Percentiles rank a stretch among this genome's conserved stretches.
phyloP scores from a whole-genome alignment of 2,888 invertebrate genomes.

The Cephus pulcher region DNA sequence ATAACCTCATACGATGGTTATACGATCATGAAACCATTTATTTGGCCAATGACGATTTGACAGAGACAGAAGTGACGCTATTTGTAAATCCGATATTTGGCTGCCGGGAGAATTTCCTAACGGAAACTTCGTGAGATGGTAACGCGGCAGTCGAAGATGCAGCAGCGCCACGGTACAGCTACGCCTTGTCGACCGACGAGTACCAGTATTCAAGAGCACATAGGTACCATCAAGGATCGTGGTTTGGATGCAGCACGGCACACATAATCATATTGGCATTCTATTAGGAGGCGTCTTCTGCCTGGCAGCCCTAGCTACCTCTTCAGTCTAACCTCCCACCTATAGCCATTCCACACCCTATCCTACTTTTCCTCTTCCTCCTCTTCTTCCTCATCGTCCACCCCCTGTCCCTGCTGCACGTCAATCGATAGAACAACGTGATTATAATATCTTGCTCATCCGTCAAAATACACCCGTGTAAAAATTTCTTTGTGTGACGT shows the following conservation, averaged over 20 bases:
- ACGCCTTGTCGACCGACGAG: not conserved
- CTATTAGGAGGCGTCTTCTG: conserved; percentile 54
- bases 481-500: not conserved
- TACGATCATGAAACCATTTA: not conserved
- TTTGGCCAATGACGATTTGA: not conserved
- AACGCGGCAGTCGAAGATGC: not conserved
- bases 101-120: not conserved
- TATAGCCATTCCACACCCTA: conserved; percentile 14
- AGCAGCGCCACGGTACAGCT: not conserved
- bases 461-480: conserved; percentile 31
- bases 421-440: conserved; percentile 53
- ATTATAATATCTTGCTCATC: conserved; percentile 49
- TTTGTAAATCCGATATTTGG: not conserved
- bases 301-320: conserved; percentile 31
- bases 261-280: conserved; percentile 61
- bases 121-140: not conserved
- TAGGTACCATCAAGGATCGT: conserved; percentile 35
- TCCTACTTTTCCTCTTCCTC: conserved; percentile 8
- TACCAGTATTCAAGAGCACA: conserved; percentile 21
- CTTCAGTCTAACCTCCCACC: conserved; percentile 21
- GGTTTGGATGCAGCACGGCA: conserved; percentile 54
- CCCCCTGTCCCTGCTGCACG: conserved; percentile 20
- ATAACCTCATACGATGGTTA: not conserved
- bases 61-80: not conserved
- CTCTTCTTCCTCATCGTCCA: conserved; percentile 18